Conservation (phyloP, 2,888 invertebrate species). For the Augiades crinisus region DNA sequence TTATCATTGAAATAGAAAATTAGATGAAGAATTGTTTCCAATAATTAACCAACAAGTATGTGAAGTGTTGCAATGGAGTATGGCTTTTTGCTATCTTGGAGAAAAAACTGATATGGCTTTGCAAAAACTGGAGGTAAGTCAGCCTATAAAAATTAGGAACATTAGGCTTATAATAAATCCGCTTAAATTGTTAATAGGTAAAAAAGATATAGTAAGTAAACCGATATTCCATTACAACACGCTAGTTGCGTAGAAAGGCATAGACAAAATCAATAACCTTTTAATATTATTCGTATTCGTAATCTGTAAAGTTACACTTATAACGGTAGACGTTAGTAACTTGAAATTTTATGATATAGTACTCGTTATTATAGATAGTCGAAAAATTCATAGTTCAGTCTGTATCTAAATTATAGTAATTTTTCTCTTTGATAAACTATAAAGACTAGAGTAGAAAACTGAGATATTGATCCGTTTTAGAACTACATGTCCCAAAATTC, state of each 20-base stretch:
- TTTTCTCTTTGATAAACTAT: slow-evolving; percentile 50
- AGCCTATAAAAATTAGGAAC: slow-evolving; percentile 48
- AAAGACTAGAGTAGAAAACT: slow-evolving; percentile 57
- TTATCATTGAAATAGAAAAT: background rate
- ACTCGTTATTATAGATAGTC: slow-evolving; percentile 44
- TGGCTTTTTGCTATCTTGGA: slow-evolving; percentile 70
- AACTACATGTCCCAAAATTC: slow-evolving; percentile 53
- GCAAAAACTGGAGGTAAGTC: slow-evolving; percentile 59
- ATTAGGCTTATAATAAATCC: slow-evolving; percentile 44
- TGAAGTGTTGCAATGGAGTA: slow-evolving; percentile 79
- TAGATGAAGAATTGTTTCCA: slow-evolving; percentile 41
- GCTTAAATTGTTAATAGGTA: slow-evolving; percentile 46
- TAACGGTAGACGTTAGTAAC: slow-evolving; percentile 34
- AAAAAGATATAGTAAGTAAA: slow-evolving; percentile 41
- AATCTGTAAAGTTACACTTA: slow-evolving; percentile 46
- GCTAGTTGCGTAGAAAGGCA: slow-evolving; percentile 51
- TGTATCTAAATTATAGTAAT: slow-evolving; percentile 45
- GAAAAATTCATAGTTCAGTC: slow-evolving; percentile 37
- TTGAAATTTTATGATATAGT: slow-evolving; percentile 40
- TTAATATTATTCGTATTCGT: slow-evolving; percentile 43
- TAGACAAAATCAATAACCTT: slow-evolving; percentile 42
- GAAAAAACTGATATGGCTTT: slow-evolving; percentile 49
- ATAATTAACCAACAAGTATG: slow-evolving; percentile 50
- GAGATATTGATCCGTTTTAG: slow-evolving; percentile 45
- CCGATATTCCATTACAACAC: slow-evolving; percentile 79